Evolutionary conservation across 2,113 vertebrate species (phyloP), one percentile per base, ranked within the genome.

Genomic region (Oreotrochilus melanogaster): DNA sequence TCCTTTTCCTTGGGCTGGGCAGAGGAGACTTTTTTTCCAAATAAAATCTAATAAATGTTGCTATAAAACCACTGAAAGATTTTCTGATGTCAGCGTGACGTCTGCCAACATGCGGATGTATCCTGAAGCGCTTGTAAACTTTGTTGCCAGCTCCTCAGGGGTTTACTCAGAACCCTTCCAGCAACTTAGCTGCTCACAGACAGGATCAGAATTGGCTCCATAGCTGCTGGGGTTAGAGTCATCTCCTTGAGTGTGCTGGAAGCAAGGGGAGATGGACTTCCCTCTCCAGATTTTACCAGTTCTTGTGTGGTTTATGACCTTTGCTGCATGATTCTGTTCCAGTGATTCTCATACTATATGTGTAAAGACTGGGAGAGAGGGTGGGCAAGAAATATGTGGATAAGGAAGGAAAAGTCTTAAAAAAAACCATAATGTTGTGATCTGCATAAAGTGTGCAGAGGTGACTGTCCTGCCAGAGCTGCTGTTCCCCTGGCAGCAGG

Each of bases 341-440:
- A 39, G 39, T 39, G 39, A 39, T 53, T 12, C 27, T 56, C 51
- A 5, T 0, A 12, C 2, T 48, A 2, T 3, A 4, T n/a, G 31
- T 30, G 6, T 30, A 23, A 81, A 75, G 43, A 18, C 30, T 14
- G 7, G 42, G 57, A 42, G 61, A 75, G 51, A 42, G 1, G 35
- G 27, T 18, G 42, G 21, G 6, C 58, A 45, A 80, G 53, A 78
- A 65, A 74, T 65, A 54, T 4, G 21, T 35, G 56, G 10, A 61
- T 78, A 30, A 74, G 65, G 17, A 9, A 6, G 54, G 50, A 54
- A 24, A 75, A 9, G 4, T 43, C 43, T 47, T 66, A 37, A 50
- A 74, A 43, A 45, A 43, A 42, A 11, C 2, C 2, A 0, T 7
- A 60, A 39, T 4, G 3, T 0, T 11, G 48, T 39, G 48, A 39